A percentile compares a stretch with the other conserved stretches of the same genome.
These are phyloP conservation scores for Manis javanica DNA, from an alignment of 2,797 vertebrate species.

Conservation along the genomic window DNA sequence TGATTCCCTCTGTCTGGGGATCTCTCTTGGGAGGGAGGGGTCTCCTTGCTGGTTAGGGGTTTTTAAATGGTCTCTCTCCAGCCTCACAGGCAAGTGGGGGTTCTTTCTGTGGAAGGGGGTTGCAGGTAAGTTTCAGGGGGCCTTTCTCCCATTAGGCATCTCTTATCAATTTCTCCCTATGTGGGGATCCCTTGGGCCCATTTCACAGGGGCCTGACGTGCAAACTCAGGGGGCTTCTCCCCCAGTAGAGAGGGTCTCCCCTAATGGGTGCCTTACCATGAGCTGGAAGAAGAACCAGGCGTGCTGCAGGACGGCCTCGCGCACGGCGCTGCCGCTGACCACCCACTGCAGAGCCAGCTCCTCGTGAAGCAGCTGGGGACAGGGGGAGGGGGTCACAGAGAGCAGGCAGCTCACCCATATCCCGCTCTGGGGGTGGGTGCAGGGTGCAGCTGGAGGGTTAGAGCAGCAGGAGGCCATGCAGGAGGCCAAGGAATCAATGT, in stretches of 20 bases:
- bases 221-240: background rate
- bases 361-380: conserved; percentile 92
- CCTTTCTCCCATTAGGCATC: background rate
- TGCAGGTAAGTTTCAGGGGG: background rate
- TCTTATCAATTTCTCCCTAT: background rate
- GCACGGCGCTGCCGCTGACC: conserved; percentile 92
- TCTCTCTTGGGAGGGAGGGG: background rate
- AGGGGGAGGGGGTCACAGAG: background rate
- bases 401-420: background rate
- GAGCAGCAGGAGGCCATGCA: conserved; percentile 25
- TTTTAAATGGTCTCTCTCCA: background rate
- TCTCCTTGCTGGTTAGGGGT: background rate
- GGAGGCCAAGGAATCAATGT: background rate
- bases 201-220: background rate
- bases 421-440: background rate
- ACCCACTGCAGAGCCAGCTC: conserved; percentile 96
- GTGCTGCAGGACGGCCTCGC: conserved; percentile 93
- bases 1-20: background rate
- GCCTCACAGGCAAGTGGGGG: background rate
- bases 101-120: background rate
- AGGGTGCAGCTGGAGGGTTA: background rate
- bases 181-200: background rate
- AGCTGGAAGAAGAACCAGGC: conserved; percentile 97
- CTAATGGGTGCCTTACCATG: conserved; percentile 87
- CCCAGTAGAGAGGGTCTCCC: background rate